phyloP scores from a whole-genome alignment of 2,888 invertebrate genomes.

The Sesia apiformis region DNA sequence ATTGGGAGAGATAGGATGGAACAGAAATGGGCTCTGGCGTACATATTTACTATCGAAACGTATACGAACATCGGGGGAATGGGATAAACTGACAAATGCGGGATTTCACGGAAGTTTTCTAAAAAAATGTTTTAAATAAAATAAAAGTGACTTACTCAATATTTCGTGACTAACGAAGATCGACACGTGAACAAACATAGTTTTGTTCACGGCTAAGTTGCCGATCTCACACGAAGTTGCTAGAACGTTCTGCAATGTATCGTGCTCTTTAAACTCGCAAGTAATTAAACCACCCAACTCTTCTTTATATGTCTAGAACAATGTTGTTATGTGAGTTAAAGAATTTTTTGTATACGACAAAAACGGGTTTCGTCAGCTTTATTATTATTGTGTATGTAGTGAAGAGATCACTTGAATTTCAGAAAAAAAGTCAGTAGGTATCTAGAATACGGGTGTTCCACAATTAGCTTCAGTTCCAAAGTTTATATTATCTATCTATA shows the following conservation, averaged over 20 bases:
- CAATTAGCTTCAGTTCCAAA: too few relatives aligned
- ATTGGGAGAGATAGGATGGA: too few relatives aligned
- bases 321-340: background rate
- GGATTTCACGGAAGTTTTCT: too few relatives aligned
- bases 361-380: background rate
- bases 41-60: too few relatives aligned
- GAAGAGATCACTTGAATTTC: too few relatives aligned
- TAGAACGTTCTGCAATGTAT: background rate
- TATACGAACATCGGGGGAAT: too few relatives aligned
- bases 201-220: background rate
- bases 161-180: background rate
- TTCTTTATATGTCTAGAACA: background rate
- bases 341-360: background rate
- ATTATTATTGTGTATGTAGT: background rate
- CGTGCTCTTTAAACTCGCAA: background rate
- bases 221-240: background rate
- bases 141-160: background rate
- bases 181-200: background rate
- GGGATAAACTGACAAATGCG: too few relatives aligned
- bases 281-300: background rate
- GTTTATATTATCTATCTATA: too few relatives aligned
- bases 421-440: too few relatives aligned
- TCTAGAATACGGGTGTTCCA: too few relatives aligned
- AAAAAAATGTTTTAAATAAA: too few relatives aligned
- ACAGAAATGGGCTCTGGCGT: too few relatives aligned